These are phyloP conservation scores for Zelostemma sp. DNA, from an alignment of 1,140 invertebrate genomes.

Conservation along the genomic window DNA sequence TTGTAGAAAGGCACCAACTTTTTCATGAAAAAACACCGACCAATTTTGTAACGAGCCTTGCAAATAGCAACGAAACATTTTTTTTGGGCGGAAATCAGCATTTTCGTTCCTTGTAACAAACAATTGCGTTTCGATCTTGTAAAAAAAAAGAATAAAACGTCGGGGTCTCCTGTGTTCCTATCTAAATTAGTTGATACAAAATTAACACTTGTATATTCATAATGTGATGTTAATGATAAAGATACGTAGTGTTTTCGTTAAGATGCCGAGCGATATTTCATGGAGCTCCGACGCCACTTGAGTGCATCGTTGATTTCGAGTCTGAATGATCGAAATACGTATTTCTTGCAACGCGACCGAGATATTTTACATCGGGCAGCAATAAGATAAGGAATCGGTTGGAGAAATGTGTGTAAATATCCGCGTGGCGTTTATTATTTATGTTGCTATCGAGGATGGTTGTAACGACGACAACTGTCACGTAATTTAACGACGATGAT, in stretches of 20 bases:
- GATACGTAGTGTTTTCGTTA: slow-evolving; percentile 34
- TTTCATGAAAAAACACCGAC: no score
- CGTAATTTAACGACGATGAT: slow-evolving; percentile 56
- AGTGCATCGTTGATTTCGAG: slow-evolving; percentile 4
- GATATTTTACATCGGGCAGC: slow-evolving; percentile 31
- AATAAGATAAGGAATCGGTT: slow-evolving; percentile 19
- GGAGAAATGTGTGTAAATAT: slow-evolving; percentile 61
- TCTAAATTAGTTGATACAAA: slow-evolving; percentile 47
- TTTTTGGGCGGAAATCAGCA: no score
- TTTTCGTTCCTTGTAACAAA: no score
- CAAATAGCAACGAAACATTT: no score
- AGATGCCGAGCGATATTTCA: slow-evolving; percentile 27
- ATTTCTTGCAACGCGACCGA: slow-evolving; percentile 33
- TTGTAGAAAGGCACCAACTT: no score
- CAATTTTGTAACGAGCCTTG: no score
- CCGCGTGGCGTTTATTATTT: slow-evolving; percentile 64
- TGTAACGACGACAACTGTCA: slow-evolving; percentile 42
- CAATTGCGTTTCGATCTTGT: no score
- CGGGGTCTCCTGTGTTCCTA: slow-evolving; percentile 47
- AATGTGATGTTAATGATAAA: slow-evolving; percentile 53
- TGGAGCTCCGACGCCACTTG: slow-evolving; percentile 32
- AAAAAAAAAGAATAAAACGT: slow-evolving; percentile 2
- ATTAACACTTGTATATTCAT: slow-evolving; percentile 52
- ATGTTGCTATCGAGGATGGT: slow-evolving; percentile 59
- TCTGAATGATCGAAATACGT: slow-evolving; percentile 9